These are phyloP conservation scores for Sitophilus oryzae DNA, from an alignment of 1,140 invertebrate species.

Conservation along the genomic window DNA sequence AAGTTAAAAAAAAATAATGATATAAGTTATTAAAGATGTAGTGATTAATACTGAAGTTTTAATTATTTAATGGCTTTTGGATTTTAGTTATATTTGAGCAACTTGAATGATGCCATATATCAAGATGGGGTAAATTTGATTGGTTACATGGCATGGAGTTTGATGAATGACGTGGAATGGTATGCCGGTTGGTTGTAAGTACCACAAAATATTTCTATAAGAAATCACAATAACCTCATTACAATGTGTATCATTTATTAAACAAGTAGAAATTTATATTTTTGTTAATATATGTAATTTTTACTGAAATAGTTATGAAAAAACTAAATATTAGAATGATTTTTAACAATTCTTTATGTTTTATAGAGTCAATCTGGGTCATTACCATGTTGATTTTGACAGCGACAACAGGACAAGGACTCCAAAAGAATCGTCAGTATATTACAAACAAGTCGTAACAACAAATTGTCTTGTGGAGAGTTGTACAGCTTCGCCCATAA, in stretches of 20 bases:
- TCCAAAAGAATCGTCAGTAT: constrained; percentile 59
- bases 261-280: too few species aligned
- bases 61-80: not conserved
- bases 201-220: not conserved
- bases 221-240: not conserved
- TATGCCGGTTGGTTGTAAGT: constrained; percentile 46
- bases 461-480: constrained; percentile 42
- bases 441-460: constrained; percentile 45
- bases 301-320: too few species aligned
- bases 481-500: constrained; percentile 2
- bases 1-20: not conserved
- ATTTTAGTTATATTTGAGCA: constrained; percentile 45
- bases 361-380: constrained; percentile 61
- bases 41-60: not conserved
- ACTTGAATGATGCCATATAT: constrained; percentile 39
- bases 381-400: constrained; percentile 68
- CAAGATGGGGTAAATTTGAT: constrained; percentile 41
- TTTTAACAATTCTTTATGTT: too few species aligned
- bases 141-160: constrained; percentile 56
- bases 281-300: too few species aligned
- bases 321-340: too few species aligned
- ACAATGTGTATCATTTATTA: not conserved
- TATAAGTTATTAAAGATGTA: not conserved
- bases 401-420: constrained; percentile 57
- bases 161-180: constrained; percentile 63